Conservation (phyloP, 2,797 vertebrate species). For the Nannoperca australis region DNA sequence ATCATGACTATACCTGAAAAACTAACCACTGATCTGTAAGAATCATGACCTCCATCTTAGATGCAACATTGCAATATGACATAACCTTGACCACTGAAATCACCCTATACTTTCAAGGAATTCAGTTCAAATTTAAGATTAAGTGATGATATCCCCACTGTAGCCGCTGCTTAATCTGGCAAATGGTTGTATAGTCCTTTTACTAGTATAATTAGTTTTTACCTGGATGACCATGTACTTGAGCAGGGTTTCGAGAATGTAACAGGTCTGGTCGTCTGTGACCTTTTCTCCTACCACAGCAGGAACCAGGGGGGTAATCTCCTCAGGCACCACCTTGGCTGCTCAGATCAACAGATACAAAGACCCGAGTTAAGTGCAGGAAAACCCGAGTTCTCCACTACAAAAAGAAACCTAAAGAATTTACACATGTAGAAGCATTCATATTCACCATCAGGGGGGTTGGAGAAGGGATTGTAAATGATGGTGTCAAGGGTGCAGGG, state of each 20-base stretch:
- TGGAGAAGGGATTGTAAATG: constrained; percentile 89
- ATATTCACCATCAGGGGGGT: constrained; percentile 87
- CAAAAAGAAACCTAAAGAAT: background rate
- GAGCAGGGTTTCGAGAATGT: constrained; percentile 93
- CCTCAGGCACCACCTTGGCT: constrained; percentile 96
- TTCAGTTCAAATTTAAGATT: background rate
- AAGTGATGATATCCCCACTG: background rate
- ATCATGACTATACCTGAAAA: background rate
- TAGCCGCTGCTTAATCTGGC: background rate
- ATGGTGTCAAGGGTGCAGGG: constrained; percentile 96
- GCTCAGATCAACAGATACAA: constrained; percentile 52
- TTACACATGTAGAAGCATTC: background rate
- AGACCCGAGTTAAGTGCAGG: background rate
- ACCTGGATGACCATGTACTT: constrained; percentile 99
- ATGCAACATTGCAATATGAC: background rate
- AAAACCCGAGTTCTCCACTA: background rate
- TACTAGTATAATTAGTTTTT: constrained; percentile 6
- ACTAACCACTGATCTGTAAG: background rate
- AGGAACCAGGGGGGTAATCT: constrained; percentile 94
- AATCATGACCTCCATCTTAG: background rate
- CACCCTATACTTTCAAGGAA: background rate
- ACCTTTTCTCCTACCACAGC: constrained; percentile 92
- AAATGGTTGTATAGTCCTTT: background rate
- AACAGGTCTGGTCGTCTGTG: constrained; percentile 96
- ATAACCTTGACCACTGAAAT: background rate